Conservation (phyloP, 2,888 invertebrate species). For the Drosophila flavopinicola region DNA sequence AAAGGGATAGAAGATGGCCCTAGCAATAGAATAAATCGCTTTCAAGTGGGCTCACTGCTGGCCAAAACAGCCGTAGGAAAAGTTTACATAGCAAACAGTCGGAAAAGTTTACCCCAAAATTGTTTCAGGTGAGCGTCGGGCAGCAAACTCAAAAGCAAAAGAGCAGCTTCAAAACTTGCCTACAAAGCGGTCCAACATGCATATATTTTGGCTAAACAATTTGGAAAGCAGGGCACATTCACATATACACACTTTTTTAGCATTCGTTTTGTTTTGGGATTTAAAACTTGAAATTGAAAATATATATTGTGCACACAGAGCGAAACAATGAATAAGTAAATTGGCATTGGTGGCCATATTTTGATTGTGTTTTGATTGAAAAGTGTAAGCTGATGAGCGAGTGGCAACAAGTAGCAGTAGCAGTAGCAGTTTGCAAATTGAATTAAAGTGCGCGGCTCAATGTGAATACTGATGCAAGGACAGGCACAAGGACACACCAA, state of each 20-base stretch:
- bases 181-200: slow-evolving; percentile 57
- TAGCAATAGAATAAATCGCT: slow-evolving; percentile 26
- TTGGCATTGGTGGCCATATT: slow-evolving; percentile 36
- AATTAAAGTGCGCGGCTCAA: slow-evolving; percentile 35
- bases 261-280: slow-evolving; percentile 48
- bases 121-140: slow-evolving; percentile 66
- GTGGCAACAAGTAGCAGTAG: slow-evolving; percentile 54
- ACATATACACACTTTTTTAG: slow-evolving; percentile 1
- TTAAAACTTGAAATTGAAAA: slow-evolving; percentile 69
- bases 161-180: slow-evolving; percentile 61
- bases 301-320: slow-evolving; percentile 29
- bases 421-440: slow-evolving; percentile 60
- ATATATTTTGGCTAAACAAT: slow-evolving; percentile 43
- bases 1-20: slow-evolving; percentile 22
- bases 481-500: slow-evolving; percentile 24
- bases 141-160: slow-evolving; percentile 38
- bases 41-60: slow-evolving; percentile 34
- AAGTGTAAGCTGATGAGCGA: slow-evolving; percentile 33
- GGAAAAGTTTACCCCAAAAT: slow-evolving; percentile 62
- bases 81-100: slow-evolving; percentile 65
- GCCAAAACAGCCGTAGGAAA: slow-evolving; percentile 46
- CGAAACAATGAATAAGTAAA: slow-evolving; percentile 54
- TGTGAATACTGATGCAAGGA: slow-evolving; percentile 15
- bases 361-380: slow-evolving; percentile 61
- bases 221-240: slow-evolving; percentile 24